Conservation (phyloP, 2,888 invertebrate species). For the Zygothrica quintamaculata region DNA sequence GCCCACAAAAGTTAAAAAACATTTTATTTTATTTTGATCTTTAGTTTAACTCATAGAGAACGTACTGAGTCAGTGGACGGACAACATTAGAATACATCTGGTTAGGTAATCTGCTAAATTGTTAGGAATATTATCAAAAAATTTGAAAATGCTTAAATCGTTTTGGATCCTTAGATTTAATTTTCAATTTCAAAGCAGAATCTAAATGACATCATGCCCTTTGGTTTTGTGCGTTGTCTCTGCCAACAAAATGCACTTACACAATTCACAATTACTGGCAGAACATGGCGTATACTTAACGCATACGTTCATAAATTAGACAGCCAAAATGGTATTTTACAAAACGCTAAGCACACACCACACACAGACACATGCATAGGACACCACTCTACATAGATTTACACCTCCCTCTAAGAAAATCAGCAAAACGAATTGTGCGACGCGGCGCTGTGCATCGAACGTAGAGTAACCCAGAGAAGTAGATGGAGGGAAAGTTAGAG, state of each 20-base stretch:
- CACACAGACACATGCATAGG: slow-evolving; percentile 20
- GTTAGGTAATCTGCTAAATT: too few species aligned
- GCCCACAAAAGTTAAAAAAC: slow-evolving; percentile 86
- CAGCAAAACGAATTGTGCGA: slow-evolving; percentile 74
- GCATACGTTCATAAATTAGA: slow-evolving; percentile 72
- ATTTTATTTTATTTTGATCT: too few species aligned
- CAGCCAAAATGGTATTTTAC: slow-evolving; percentile 64
- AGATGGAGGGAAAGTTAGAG: slow-evolving; percentile 48
- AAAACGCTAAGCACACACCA: slow-evolving; percentile 65
- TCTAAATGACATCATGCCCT: slow-evolving; percentile 62
- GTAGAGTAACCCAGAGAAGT: slow-evolving; percentile 39
- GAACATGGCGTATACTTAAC: slow-evolving; percentile 53
- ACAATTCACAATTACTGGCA: slow-evolving; percentile 70
- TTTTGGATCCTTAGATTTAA: background rate
- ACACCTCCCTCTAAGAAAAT: slow-evolving; percentile 66
- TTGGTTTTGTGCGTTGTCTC: slow-evolving; percentile 36
- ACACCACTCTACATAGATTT: slow-evolving; percentile 4
- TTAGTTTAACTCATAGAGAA: slow-evolving; percentile 6
- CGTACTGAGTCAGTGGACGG: slow-evolving; percentile 22
- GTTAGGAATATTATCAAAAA: too few species aligned
- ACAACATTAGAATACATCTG: slow-evolving; percentile 9
- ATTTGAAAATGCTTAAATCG: too few species aligned
- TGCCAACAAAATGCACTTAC: slow-evolving; percentile 55
- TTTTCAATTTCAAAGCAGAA: slow-evolving; percentile 4
- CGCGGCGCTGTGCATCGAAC: slow-evolving; percentile 80